Evolutionary conservation across 2,113 vertebrate genomes (phyloP).

Genomic region (Brachyhypopomus gauderio): DNA sequence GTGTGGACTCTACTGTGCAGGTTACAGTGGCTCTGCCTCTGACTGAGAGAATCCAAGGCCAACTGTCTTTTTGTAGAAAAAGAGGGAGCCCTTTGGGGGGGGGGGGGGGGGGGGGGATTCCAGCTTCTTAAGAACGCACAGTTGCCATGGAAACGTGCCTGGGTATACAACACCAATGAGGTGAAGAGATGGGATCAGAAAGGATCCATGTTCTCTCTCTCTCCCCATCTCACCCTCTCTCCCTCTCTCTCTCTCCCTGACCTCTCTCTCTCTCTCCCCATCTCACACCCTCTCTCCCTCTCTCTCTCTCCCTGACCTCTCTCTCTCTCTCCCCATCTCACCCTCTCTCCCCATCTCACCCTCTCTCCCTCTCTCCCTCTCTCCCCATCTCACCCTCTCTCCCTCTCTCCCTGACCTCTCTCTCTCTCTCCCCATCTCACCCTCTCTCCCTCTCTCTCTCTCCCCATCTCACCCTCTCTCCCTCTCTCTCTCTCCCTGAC

Average conservation of each 20-base stretch:
- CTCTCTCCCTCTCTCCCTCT: not conserved
- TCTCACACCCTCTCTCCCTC: no score
- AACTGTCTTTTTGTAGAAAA: conserved; percentile 6
- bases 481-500: not conserved
- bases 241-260: not conserved
- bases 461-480: not conserved
- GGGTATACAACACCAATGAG: conserved; percentile 53
- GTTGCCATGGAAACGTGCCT: conserved; percentile 62
- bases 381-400: no score
- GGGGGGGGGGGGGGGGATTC: not conserved
- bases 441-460: not conserved
- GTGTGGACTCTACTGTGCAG: not conserved
- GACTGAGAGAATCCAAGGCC: not conserved
- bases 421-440: not conserved
- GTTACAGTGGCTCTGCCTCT: not conserved
- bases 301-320: not conserved
- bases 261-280: not conserved
- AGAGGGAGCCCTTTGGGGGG: conserved; percentile 23
- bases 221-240: not conserved
- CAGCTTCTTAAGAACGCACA: conserved; percentile 39
- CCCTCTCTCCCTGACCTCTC: not conserved
- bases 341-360: not conserved
- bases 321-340: not conserved
- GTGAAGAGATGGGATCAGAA: conserved; percentile 47
- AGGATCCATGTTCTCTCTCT: conserved; percentile 18